These are phyloP conservation scores for Carettochelys insculpta DNA, from an alignment of 2,113 vertebrate species.

Conservation along the genomic window DNA sequence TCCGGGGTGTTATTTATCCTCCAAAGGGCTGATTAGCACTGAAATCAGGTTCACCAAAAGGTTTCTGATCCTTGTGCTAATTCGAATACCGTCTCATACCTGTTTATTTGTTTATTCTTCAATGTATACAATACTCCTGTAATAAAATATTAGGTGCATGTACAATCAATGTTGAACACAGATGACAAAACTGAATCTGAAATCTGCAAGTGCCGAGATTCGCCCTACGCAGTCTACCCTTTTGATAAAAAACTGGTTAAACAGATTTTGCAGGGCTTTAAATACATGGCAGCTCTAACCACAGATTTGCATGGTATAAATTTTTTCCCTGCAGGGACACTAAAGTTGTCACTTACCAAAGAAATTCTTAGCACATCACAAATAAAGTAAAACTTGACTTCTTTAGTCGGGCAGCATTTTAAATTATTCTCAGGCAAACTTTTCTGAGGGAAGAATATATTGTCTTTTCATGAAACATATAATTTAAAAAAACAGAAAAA, in stretches of 20 bases:
- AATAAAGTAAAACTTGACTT: conserved; percentile 30
- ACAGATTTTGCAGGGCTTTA: neutral
- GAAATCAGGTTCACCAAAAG: neutral
- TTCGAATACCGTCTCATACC: neutral
- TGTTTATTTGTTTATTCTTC: conserved; percentile 16
- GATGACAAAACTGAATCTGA: neutral
- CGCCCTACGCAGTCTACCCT: neutral
- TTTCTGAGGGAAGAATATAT: conserved; percentile 1
- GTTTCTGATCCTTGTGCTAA: neutral
- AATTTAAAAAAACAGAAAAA: conserved; percentile 10
- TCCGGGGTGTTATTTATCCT: neutral
- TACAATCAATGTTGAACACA: neutral
- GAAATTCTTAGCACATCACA: conserved; percentile 23
- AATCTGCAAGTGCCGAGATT: neutral
- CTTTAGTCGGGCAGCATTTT: conserved; percentile 17
- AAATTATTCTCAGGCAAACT: conserved; percentile 21
- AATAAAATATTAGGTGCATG: neutral
- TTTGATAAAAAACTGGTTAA: neutral
- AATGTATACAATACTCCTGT: neutral
- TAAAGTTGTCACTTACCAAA: conserved; percentile 19
- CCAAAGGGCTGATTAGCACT: neutral
- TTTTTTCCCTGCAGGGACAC: conserved; percentile 11
- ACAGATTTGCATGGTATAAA: conserved; percentile 20
- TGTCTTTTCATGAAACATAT: conserved; percentile 29
- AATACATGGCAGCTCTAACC: conserved; percentile 41